Percentiles rank a stretch among this genome's conserved stretches.
These are phyloP conservation scores for Triplophysa bombifrons DNA, from an alignment of 2,797 vertebrate genomes.

Conservation along the genomic window DNA sequence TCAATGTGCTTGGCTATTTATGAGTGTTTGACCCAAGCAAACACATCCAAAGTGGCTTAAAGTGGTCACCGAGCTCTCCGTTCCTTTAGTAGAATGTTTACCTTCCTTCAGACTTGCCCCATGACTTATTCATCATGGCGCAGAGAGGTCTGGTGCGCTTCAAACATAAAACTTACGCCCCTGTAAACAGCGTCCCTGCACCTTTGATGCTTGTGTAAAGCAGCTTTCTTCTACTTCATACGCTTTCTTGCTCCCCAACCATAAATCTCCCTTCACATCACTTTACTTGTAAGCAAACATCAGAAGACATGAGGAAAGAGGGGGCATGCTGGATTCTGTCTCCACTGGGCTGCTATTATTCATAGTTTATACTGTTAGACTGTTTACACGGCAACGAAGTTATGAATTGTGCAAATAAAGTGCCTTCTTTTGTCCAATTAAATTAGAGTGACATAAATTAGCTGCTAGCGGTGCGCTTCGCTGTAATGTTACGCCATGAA, in stretches of 20 bases:
- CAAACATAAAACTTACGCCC: constrained; percentile 28
- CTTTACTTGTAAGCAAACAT: constrained; percentile 24
- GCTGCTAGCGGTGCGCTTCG: constrained; percentile 59
- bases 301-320: background rate
- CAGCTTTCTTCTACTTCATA: background rate
- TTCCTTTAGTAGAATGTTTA: constrained; percentile 56
- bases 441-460: constrained; percentile 72
- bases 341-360: constrained; percentile 48
- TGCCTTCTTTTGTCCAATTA: constrained; percentile 63
- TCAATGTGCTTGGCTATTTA: constrained; percentile 29
- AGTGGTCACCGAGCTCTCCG: constrained; percentile 22
- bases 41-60: background rate
- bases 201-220: background rate
- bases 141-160: constrained; percentile 48
- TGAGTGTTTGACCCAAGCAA: constrained; percentile 36
- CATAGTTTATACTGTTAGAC: constrained; percentile 46
- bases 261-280: constrained; percentile 12
- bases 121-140: constrained; percentile 72
- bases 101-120: constrained; percentile 47
- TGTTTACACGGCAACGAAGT: constrained; percentile 59
- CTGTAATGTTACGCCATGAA: constrained; percentile 64
- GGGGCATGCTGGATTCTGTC: constrained; percentile 23
- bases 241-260: constrained; percentile 4
- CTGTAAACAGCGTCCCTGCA: constrained; percentile 31
- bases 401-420: constrained; percentile 56